phyloP scores from a whole-genome alignment of 2,113 vertebrate genomes.

The Boleophthalmus pectinirostris region DNA sequence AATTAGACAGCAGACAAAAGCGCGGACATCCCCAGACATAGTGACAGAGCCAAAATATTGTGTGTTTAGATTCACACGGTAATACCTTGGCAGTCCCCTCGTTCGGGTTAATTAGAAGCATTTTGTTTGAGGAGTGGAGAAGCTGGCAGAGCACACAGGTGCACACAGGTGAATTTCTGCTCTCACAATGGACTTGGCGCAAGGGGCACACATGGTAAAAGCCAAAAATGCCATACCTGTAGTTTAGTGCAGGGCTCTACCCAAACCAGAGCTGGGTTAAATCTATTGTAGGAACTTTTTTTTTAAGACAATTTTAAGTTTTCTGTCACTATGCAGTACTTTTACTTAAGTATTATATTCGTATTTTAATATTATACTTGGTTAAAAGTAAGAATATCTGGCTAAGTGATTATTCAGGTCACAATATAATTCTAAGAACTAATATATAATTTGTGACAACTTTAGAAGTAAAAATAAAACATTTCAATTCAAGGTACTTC shows the following conservation, averaged over 20 bases:
- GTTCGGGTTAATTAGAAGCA: conserved; percentile 51
- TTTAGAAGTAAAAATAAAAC: too few relatives aligned
- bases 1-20: conserved; percentile 15
- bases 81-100: conserved; percentile 36
- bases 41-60: conserved; percentile 17
- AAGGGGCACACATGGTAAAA: conserved; percentile 17
- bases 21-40: conserved; percentile 13
- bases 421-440: too few relatives aligned
- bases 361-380: too few relatives aligned
- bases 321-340: too few relatives aligned
- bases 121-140: conserved; percentile 50
- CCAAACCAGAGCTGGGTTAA: conserved; percentile 33
- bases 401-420: too few relatives aligned
- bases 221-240: conserved; percentile 50
- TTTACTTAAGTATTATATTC: too few relatives aligned
- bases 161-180: conserved; percentile 53
- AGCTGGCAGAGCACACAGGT: conserved; percentile 53
- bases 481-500: too few relatives aligned
- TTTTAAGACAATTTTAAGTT: neutral
- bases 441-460: too few relatives aligned
- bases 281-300: neutral
- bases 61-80: conserved; percentile 23
- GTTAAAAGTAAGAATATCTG: too few relatives aligned
- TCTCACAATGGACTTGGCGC: conserved; percentile 35
- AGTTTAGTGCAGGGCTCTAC: conserved; percentile 58